Evolutionary conservation across 1,140 invertebrate species (phyloP), one percentile per base, ranked within the genome.

Genomic region (Brachionus manjavacas): DNA sequence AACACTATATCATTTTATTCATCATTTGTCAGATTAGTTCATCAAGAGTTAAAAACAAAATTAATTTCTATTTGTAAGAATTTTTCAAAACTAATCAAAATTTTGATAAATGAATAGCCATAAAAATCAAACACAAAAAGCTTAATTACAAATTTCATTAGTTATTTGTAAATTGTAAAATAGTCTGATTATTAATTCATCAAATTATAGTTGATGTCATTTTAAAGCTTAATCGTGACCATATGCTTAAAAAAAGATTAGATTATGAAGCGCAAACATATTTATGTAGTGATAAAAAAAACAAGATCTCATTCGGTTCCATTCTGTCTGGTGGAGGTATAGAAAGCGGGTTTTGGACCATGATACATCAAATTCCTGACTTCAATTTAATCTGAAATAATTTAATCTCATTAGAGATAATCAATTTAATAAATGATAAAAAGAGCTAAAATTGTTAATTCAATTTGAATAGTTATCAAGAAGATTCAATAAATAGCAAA

Each of bases 61-160:
- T 68, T 68, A 68, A 35, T 28, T 31, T 68, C 25, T 31, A 25
- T 31, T 12, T 68, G 25, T 31, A 68, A 68, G n/a, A 68, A 28
- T 14, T 14, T 68, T 35, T 68, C 9, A 39, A 31, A 31, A 28
- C 66, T 68, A 35, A 31, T 31, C 14, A 31, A 60, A 31, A 31
- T 68, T 68, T 68, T 68, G 66, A 68, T 68, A 68, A 68, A 68
- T 68, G 66, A 68, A 68, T 28, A 35, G 66, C 31, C 31, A 68
- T 68, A 68, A 68, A 68, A 68, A 68, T 68, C 35, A 68, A 68
- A 68, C 31, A 39, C 25, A 68, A 68, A n/a, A 9, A 60, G n/a
- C 66, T 68, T 68, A 68, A 68, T 68, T 68, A 68, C 28, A 68
- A 31, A 31, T 39, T 68, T 68, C 66, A 68, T 68, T 68, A 68